Conservation (phyloP, 2,113 vertebrate species). For the Lynx canadensis region DNA sequence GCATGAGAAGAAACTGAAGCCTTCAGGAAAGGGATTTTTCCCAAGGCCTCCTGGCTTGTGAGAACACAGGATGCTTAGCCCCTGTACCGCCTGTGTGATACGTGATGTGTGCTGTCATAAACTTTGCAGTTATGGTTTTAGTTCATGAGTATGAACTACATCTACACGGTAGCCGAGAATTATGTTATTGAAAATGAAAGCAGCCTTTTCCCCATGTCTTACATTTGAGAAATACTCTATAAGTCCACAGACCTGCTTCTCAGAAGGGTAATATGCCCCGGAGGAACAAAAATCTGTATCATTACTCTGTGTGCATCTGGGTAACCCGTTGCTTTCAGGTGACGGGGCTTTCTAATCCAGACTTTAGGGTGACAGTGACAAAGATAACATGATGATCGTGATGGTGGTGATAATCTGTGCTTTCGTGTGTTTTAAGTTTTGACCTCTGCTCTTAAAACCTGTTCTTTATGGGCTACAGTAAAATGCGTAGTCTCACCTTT, state of each 20-base stretch:
- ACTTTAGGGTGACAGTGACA: fast-evolving
- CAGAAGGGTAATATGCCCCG: fast-evolving
- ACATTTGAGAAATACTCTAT: background rate
- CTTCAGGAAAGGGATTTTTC: background rate
- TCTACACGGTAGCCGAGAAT: background rate
- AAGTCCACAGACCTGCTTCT: background rate
- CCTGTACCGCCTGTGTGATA: background rate
- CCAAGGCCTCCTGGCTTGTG: background rate
- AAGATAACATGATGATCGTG: background rate
- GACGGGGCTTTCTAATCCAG: background rate
- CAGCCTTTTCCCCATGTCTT: background rate
- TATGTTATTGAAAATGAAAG: background rate
- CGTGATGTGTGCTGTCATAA: background rate
- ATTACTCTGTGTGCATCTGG: fast-evolving
- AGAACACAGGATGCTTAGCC: background rate
- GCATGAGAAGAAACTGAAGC: background rate
- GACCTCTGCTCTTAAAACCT: background rate
- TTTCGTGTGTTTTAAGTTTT: background rate
- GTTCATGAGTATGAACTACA: background rate
- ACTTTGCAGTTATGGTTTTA: background rate
- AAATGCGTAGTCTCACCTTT: background rate
- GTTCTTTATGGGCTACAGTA: background rate
- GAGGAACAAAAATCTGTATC: background rate
- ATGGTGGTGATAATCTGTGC: background rate
- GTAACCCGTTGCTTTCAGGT: background rate